Evolutionary conservation across 2,797 vertebrate genomes (phyloP).

Genomic region (Meda fulgida): DNA sequence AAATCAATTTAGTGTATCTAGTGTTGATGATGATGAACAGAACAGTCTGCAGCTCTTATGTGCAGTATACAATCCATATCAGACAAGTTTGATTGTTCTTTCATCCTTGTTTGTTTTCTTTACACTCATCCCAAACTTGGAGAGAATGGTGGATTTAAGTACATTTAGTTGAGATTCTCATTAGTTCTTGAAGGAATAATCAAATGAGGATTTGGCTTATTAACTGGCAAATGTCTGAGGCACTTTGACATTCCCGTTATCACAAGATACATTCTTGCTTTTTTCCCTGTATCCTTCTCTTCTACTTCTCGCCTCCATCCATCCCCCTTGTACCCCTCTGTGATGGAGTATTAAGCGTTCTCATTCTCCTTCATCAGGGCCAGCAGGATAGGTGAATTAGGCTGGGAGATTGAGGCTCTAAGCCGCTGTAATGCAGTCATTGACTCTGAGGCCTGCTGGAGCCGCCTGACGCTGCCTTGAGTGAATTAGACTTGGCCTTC

Average conservation of each 20-base stretch:
- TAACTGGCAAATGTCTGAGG: not conserved
- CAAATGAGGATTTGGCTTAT: not conserved
- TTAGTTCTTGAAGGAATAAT: not conserved
- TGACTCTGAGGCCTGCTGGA: constrained; percentile 67
- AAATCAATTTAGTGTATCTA: constrained; percentile 19
- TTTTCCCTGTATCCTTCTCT: constrained; percentile 26
- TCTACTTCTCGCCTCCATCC: constrained; percentile 53
- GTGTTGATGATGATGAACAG: not conserved
- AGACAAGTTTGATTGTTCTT: not conserved
- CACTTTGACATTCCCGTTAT: constrained; percentile 3
- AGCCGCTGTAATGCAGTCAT: constrained; percentile 64
- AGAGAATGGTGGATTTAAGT: not conserved
- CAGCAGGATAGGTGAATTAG: constrained; percentile 77
- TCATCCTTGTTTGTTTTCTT: not conserved
- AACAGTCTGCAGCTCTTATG: not conserved
- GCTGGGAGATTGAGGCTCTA: constrained; percentile 77
- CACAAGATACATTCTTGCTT: not conserved
- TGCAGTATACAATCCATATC: not conserved
- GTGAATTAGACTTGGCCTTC: constrained; percentile 71
- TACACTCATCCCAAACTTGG: not conserved
- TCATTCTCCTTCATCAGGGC: constrained; percentile 73
- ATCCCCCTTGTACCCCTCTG: constrained; percentile 48
- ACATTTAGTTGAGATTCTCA: not conserved
- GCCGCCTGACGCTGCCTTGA: constrained; percentile 67
- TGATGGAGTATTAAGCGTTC: constrained; percentile 69